phyloP scores from a whole-genome alignment of 2,888 invertebrate species.

The Ariolimax columbianus region DNA sequence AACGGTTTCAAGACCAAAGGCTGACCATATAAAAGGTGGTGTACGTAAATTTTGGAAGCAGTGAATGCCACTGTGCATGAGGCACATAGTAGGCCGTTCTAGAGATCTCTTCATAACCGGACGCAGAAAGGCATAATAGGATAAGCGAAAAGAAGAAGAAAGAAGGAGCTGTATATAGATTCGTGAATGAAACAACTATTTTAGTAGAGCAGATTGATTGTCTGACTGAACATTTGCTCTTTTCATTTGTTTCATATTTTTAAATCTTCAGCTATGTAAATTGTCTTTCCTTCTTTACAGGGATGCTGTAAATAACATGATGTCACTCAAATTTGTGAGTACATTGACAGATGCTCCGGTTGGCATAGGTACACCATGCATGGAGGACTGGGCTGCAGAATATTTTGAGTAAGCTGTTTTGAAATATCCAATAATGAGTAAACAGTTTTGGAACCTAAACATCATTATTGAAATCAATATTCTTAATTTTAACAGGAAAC shows the following conservation, averaged over 20 bases:
- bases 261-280: neutral
- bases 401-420: conserved; percentile 40
- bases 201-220: neutral
- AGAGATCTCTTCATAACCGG: too few relatives aligned
- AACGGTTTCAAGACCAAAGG: too few relatives aligned
- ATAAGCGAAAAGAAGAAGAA: too few relatives aligned
- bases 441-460: neutral
- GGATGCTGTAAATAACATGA: conserved; percentile 24
- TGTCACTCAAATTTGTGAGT: conserved; percentile 23
- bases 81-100: too few relatives aligned
- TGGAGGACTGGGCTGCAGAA: conserved; percentile 53
- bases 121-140: too few relatives aligned
- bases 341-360: conserved; percentile 51
- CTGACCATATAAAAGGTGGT: too few relatives aligned
- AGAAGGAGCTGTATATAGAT: too few relatives aligned
- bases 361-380: conserved; percentile 70
- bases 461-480: too few relatives aligned
- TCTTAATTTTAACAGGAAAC: too few relatives aligned
- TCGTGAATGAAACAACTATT: too few relatives aligned
- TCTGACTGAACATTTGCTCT: neutral
- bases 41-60: too few relatives aligned
- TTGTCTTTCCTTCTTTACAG: conserved; percentile 2
- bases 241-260: neutral
- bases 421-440: neutral
- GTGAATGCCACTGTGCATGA: too few relatives aligned